phyloP scores from a whole-genome alignment of 2,888 invertebrate species.

The Frankliniella intonsa region DNA sequence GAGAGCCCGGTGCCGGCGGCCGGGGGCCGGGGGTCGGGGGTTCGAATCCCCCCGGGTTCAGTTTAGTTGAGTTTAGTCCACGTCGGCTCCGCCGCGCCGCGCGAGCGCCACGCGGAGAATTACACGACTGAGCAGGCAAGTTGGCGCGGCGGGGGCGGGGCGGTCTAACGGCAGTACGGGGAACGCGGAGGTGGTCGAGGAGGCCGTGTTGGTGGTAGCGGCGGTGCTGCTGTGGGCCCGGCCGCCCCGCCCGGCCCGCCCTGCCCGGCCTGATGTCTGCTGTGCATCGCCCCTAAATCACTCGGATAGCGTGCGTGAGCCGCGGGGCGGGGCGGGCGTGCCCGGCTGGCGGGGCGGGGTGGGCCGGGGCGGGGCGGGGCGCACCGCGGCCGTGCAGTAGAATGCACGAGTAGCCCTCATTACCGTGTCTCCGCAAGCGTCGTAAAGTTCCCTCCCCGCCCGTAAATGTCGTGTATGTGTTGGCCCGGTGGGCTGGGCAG shows the following conservation, averaged over 20 bases:
- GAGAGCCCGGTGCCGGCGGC: too few species aligned
- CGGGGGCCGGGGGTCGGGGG: too few species aligned
- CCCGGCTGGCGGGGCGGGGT: background rate
- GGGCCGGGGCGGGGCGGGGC: background rate
- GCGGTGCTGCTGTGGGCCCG: background rate
- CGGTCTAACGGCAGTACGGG: too few species aligned
- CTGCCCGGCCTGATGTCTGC: background rate
- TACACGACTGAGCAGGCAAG: too few species aligned
- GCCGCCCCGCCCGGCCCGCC: background rate
- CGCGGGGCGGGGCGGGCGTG: background rate
- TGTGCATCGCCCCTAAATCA: background rate
- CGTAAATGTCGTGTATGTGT: conserved; percentile 11
- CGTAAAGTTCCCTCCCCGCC: background rate
- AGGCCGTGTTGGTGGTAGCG: too few species aligned
- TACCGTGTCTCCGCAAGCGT: conserved; percentile 15
- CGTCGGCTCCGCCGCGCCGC: too few species aligned
- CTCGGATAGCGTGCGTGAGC: background rate
- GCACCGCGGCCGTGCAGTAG: background rate
- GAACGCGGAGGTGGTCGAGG: too few species aligned
- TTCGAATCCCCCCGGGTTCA: too few species aligned
- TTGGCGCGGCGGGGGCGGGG: too few species aligned
- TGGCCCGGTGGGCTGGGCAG: background rate
- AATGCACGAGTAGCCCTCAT: background rate
- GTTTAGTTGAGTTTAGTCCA: too few species aligned
- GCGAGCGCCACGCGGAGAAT: too few species aligned